Evolutionary conservation across 2,888 invertebrate genomes (phyloP), one percentile per base, ranked within the genome.

Genomic region (Stomorhina lunata): DNA sequence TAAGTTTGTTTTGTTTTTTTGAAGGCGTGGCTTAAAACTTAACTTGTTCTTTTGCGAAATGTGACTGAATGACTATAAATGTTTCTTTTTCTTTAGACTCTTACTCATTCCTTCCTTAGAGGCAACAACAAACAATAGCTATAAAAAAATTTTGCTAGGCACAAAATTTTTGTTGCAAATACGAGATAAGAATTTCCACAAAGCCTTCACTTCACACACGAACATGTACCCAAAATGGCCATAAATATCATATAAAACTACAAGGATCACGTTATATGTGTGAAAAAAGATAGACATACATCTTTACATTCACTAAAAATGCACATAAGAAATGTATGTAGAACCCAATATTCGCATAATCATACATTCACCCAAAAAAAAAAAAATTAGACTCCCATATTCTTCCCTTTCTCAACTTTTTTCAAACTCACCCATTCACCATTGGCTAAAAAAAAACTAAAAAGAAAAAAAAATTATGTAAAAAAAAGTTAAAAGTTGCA

Each of bases 111-210:
- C 45, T 75, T 66, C n/a, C n/a, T n/a, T n/a, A n/a, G 45, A 40
- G 25, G 25, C 15, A 6, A 2, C n/a, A 20, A n/a, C n/a, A 61
- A 75, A 75, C 55, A 29, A 63, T 61, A n/a, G 40, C 15, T 53
- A 40, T 7, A 65, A 55, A 53, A 73, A n/a, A 40, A n/a, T 55
- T 20, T 55, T 79, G 29, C 15, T 73, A 66, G 72, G 79, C 79
- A 66, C 48, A 73, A 80, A 73, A 80, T 43, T 68, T 73, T 80
- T 80, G 43, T 80, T 66, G 79, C 72, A 80, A 73, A 66, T 37
- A 65, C 66, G 66, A 59, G 72, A 72, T 80, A 80, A 73, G 79
- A 80, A 80, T 80, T 80, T 57, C 1, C n/a, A 57, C 55, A 55
- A 15, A 34, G 10, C 43, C 15, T 12, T 4, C 32, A 32, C 61